Evolutionary conservation across 1,140 invertebrate genomes (phyloP).

Genomic region (Orius insidiosus): DNA sequence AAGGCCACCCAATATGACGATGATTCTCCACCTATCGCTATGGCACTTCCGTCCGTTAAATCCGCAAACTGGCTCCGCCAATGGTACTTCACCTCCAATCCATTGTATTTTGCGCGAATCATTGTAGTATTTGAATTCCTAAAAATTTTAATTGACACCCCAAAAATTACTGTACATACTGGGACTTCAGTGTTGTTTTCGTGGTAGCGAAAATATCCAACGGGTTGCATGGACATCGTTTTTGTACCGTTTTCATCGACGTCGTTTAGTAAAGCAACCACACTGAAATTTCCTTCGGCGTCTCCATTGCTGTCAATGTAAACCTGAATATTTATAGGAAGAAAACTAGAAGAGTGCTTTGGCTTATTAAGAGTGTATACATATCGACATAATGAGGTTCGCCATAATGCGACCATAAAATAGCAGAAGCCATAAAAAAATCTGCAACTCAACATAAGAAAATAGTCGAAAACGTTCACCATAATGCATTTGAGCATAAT

Average conservation of each 20-base stretch:
- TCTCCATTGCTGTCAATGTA: constrained; percentile 75
- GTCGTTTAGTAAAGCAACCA: constrained; percentile 52
- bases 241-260: constrained; percentile 26
- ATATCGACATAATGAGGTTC: too few species aligned
- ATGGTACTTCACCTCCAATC: constrained; percentile 49
- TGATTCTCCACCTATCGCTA: constrained; percentile 33
- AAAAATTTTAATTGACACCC: too few species aligned
- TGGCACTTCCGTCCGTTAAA: constrained; percentile 50
- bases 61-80: constrained; percentile 55
- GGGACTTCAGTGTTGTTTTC: constrained; percentile 22
- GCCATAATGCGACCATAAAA: too few species aligned
- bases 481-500: too few species aligned
- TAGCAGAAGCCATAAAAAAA: too few species aligned
- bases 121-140: constrained; percentile 44
- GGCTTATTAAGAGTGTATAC: too few species aligned
- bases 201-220: constrained; percentile 48
- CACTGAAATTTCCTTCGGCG: constrained; percentile 78
- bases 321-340: too few species aligned
- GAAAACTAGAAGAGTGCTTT: too few species aligned
- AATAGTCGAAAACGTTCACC: too few species aligned
- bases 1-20: constrained; percentile 34
- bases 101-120: constrained; percentile 45
- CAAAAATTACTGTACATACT: too few species aligned
- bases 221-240: constrained; percentile 46
- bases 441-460: too few species aligned